Percentiles rank a stretch among this genome's conserved stretches.
phyloP scores from a whole-genome alignment of 2,888 invertebrate genomes.

The Epirrhoe tristata region DNA sequence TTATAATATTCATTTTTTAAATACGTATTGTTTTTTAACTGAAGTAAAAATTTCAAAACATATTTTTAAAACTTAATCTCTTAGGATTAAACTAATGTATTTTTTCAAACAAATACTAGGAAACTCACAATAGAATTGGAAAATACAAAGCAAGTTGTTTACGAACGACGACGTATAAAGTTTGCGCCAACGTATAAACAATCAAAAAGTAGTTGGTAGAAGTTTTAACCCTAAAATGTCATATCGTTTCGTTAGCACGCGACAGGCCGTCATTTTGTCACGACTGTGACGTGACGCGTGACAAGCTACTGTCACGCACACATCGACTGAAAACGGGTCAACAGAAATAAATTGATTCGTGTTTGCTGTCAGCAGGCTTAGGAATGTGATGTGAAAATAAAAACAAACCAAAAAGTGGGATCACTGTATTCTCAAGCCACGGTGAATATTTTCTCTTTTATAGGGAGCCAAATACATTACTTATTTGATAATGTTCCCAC shows the following conservation, averaged over 20 bases:
- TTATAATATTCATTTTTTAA: too few species aligned
- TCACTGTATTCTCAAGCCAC: too few species aligned
- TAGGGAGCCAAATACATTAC: too few species aligned
- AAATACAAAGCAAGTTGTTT: background rate
- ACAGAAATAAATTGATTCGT: background rate
- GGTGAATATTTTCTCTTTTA: too few species aligned
- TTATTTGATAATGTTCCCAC: too few species aligned
- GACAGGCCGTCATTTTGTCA: background rate
- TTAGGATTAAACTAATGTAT: too few species aligned
- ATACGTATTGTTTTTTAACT: too few species aligned
- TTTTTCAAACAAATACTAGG: background rate
- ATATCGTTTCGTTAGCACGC: conserved; percentile 1
- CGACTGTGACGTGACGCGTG: background rate
- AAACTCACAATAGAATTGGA: background rate
- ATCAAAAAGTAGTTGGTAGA: background rate
- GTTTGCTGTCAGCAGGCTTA: background rate
- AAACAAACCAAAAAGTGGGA: too few species aligned
- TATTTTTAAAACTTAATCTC: too few species aligned
- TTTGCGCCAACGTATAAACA: background rate
- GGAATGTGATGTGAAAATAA: background rate
- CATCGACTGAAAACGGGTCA: background rate
- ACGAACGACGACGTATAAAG: background rate
- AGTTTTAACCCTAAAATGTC: background rate
- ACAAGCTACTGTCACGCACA: background rate
- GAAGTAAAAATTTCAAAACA: too few species aligned